Conservation (phyloP, 37 sponge, comb jelly and placozoan species). For the Bolinopsis microptera region DNA sequence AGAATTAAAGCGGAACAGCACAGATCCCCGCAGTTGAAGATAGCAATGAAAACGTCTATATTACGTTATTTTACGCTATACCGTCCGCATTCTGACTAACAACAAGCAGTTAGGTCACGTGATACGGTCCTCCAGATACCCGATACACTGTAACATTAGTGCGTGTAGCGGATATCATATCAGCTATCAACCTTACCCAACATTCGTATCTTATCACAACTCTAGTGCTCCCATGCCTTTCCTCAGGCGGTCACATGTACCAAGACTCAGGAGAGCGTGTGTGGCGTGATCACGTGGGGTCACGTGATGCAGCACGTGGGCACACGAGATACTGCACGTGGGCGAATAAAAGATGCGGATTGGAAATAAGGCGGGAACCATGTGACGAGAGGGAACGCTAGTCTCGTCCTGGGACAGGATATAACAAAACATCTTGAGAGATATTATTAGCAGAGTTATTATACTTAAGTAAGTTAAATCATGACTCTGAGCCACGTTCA, state of each 20-base stretch:
- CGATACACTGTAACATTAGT: no score
- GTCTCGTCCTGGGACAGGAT: not conserved
- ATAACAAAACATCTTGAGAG: not conserved
- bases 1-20: not conserved
- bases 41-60: no score
- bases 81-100: no score
- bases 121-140: no score
- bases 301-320: not conserved
- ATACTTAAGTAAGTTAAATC: not conserved
- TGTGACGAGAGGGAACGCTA: not conserved
- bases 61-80: no score
- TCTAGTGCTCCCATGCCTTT: not conserved
- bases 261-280: not conserved
- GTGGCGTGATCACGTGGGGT: not conserved
- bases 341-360: not conserved
- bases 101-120: no score
- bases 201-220: no score
- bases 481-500: not conserved
- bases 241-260: not conserved
- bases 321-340: not conserved
- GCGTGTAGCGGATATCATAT: no score
- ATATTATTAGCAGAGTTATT: not conserved
- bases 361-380: not conserved
- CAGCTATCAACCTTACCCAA: no score
- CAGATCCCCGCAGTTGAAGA: no score